phyloP scores from a whole-genome alignment of 2,888 invertebrate species.

The Orthosia cruda region DNA sequence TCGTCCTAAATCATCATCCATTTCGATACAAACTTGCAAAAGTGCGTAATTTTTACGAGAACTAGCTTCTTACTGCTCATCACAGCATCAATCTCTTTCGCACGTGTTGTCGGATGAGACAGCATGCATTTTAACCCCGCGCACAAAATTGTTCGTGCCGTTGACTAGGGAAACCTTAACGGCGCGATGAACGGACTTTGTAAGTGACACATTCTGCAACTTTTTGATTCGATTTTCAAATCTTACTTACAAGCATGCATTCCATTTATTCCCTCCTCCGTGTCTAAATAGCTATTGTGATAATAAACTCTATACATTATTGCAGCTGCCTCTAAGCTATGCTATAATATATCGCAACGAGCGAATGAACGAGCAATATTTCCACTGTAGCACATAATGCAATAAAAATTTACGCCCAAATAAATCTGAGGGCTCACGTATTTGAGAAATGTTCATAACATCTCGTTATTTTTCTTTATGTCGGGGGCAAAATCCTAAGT shows the following conservation, averaged over 20 bases:
- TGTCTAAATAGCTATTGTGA: conserved; percentile 45
- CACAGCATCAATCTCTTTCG: no score
- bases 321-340: conserved; percentile 57
- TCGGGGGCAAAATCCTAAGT: conserved; percentile 36
- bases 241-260: not conserved
- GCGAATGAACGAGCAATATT: conserved; percentile 41
- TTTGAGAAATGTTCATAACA: conserved; percentile 55
- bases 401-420: conserved; percentile 60
- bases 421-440: conserved; percentile 49
- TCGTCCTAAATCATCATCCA: no score
- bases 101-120: no score
- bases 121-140: no score
- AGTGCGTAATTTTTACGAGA: no score
- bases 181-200: no score
- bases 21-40: no score
- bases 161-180: no score
- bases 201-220: not conserved
- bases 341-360: conserved; percentile 43
- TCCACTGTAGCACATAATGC: conserved; percentile 47
- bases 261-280: conserved; percentile 27
- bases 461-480: conserved; percentile 55
- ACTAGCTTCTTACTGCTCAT: no score
- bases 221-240: not conserved
- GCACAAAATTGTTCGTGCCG: no score
- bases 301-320: conserved; percentile 60